Conservation (phyloP, 2,888 invertebrate genomes). For the Copidosoma aretas region DNA sequence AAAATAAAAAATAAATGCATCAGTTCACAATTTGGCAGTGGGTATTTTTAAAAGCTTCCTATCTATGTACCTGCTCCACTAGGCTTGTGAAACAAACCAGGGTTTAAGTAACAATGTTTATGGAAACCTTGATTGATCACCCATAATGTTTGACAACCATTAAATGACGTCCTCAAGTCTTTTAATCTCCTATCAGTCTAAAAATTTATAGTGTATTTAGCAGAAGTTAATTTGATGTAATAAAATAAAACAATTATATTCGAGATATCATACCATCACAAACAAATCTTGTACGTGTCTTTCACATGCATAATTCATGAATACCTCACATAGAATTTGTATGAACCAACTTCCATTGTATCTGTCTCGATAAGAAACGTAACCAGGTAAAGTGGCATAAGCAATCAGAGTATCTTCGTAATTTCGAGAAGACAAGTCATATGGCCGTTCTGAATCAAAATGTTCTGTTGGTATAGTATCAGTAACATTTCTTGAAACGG, state of each 20-base stretch:
- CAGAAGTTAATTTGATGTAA: background rate
- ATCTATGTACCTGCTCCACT: constrained; percentile 17
- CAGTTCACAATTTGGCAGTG: constrained; percentile 23
- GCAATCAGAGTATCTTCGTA: constrained; percentile 66
- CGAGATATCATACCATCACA: constrained; percentile 45
- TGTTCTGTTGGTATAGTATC: constrained; percentile 30
- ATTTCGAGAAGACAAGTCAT: constrained; percentile 45
- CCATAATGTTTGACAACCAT: constrained; percentile 52
- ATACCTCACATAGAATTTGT: constrained; percentile 65
- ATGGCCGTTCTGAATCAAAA: constrained; percentile 22
- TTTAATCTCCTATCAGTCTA: constrained; percentile 53
- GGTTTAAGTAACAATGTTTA: constrained; percentile 57
- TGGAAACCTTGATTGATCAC: constrained; percentile 52
- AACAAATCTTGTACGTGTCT: constrained; percentile 54
- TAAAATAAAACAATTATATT: background rate
- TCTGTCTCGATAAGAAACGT: constrained; percentile 65
- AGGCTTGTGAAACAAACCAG: constrained; percentile 52
- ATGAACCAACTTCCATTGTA: constrained; percentile 69
- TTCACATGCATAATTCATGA: constrained; percentile 58
- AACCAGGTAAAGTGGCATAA: constrained; percentile 65
- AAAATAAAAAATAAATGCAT: constrained; percentile 13
- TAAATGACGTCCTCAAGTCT: constrained; percentile 37
- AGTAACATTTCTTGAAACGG: constrained; percentile 33
- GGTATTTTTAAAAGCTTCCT: constrained; percentile 16
- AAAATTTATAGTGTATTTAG: constrained; percentile 15